Evolutionary conservation across 2,113 vertebrate species (phyloP), one percentile per base, ranked within the genome.

Genomic region (Tinamus guttatus): DNA sequence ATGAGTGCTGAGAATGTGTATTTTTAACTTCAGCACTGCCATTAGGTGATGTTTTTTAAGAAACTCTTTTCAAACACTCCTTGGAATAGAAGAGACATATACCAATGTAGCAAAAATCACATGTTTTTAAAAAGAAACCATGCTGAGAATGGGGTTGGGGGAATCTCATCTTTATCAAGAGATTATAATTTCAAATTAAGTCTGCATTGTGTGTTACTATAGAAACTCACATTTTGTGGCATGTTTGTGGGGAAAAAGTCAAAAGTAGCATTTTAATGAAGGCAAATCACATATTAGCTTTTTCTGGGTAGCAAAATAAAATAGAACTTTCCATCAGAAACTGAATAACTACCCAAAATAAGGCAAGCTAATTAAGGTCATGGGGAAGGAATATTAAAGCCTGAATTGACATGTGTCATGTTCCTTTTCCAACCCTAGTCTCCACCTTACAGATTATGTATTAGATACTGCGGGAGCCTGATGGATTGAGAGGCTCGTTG

Each of bases 401-500:
- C 91, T 81, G 47, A 90, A 94, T 77, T 81, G 93, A 82, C 93
- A 64, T 49, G 56, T 70, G 90, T 83, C 87, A 41, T 64, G 34
- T 79, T 95, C 89, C 64, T 94, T 94, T 78, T 90, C 68, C 81
- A 94, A 96, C 56, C 21, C 85, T 81, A 75, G 94, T 89, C 94
- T 85, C 87, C 32, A 4, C 96, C 90, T 89, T 82, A 90, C 85
- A 94, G 98, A 98, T 98, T 97, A 97, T 98, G 96, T 93, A 91
- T 98, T 97, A 98, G 94, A 94, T 96, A 94, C 97, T 96, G 96
- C 96, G 18, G 96, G 96, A 95, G 96, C 92, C 98, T 97, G 95
- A 95, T 96, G 97, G 98, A 97, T 96, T 78, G 97, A 98, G 97
- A 98, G 85, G 90, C 96, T 94, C 28, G 98, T 99, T 99, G 97